A percentile compares a stretch with the other conserved stretches of the same genome.
These are phyloP conservation scores for Brachionus rotundiformis DNA, from an alignment of 1,140 invertebrate genomes.

Conservation along the genomic window DNA sequence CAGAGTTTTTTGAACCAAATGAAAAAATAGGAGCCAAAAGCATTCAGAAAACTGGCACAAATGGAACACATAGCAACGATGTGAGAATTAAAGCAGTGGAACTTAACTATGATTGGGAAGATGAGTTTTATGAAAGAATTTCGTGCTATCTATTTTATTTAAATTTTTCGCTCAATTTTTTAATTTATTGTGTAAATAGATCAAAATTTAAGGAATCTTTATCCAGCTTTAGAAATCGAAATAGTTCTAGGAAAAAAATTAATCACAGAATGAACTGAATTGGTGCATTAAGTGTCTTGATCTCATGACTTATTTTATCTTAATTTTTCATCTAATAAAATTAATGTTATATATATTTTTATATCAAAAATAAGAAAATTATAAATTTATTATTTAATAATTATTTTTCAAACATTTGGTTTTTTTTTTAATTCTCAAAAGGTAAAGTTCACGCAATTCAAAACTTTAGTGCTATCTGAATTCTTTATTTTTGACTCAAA, in stretches of 20 bases:
- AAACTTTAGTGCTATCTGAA: too few relatives aligned
- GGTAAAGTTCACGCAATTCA: too few relatives aligned
- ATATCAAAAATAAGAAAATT: neutral
- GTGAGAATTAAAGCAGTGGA: neutral
- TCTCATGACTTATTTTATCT: neutral
- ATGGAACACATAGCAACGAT: neutral
- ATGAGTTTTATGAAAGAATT: conserved; percentile 6
- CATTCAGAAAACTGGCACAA: neutral
- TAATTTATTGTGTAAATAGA: conserved; percentile 31
- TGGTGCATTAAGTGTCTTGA: neutral
- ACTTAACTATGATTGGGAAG: neutral
- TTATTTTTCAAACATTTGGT: too few relatives aligned
- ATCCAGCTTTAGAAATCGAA: neutral
- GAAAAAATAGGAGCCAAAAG: neutral
- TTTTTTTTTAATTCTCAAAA: too few relatives aligned
- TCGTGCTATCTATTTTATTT: conserved; percentile 38
- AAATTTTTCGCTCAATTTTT: conserved; percentile 44
- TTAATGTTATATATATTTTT: neutral
- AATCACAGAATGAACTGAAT: neutral
- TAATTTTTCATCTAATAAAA: neutral
- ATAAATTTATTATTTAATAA: too few relatives aligned
- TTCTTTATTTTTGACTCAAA: too few relatives aligned
- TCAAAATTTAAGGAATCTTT: conserved; percentile 11
- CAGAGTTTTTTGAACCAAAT: neutral
- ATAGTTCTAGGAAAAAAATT: neutral